Evolutionary conservation across 2,113 vertebrate species (phyloP), one percentile per base, ranked within the genome.

Genomic region (Plecotus auritus): DNA sequence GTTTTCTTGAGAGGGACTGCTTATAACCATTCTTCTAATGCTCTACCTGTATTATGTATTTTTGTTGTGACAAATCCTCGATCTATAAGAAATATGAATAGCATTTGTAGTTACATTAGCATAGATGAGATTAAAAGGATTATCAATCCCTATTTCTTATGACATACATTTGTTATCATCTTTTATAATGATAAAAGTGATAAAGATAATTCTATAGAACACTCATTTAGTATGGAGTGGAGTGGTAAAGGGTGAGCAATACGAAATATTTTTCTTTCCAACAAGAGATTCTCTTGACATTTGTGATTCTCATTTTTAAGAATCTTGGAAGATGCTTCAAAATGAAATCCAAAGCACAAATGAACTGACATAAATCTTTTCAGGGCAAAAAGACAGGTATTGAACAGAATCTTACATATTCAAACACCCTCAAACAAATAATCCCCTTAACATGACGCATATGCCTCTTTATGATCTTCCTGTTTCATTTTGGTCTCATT

Each of bases 41-140:
- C 90, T 93, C 88, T 92, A 80, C 77, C 77, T 96, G 77, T 59
- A 74, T 96, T 95, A 72, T 92, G 23, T 88, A 73, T 77, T 96
- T 95, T 93, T 97, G 87, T 95, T 97, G 67, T 97, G 96, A 97
- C 90, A 97, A 83, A 93, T 93, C n/a, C 35, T 95, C 89, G n/a
- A 47, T 88, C 86, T 61, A n/a, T 59, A 90, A 92, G 54, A 92
- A 94, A 88, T 95, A 96, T 93, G 81, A 97, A 90, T 92, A 96
- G 28, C 90, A 30, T 96, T 91, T 83, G 76, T 61, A 90, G 83
- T 61, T 96, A 95, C 61, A 87, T 92, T 95, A 83, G 30, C 81
- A 92, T 80, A 94, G 90, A 67, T 76, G 90, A 93, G 95, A 93
- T 85, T 96, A 88, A 64, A 93, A 96, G 40, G 54, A 85, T 93